Conservation (phyloP, 2,888 invertebrate genomes). For the Cephus runcator region DNA sequence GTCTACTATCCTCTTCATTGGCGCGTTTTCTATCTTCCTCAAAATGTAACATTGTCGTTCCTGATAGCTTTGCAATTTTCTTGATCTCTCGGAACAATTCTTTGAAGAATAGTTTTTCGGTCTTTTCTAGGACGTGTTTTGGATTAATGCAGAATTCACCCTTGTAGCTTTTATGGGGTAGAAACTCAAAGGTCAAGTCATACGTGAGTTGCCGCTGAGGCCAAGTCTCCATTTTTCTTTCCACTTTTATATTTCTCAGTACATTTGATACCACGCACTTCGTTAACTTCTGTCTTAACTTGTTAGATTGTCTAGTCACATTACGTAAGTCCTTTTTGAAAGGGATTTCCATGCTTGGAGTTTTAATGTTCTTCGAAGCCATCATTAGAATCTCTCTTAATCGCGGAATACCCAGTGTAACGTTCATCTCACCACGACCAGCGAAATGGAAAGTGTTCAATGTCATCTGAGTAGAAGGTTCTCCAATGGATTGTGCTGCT, state of each 20-base stretch:
- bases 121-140: slow-evolving; percentile 75
- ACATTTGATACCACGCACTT: slow-evolving; percentile 84
- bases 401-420: slow-evolving; percentile 98
- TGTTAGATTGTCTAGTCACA: slow-evolving; percentile 72
- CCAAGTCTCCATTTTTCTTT: slow-evolving; percentile 69
- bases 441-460: slow-evolving; percentile 99
- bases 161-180: slow-evolving; percentile 80
- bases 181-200: slow-evolving; percentile 77
- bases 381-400: slow-evolving; percentile 97
- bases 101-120: slow-evolving; percentile 79
- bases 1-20: slow-evolving; percentile 48
- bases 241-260: slow-evolving; percentile 76
- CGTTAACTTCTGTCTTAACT: slow-evolving; percentile 78
- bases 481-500: slow-evolving; percentile 98
- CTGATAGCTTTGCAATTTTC: slow-evolving; percentile 70
- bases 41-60: slow-evolving; percentile 65
- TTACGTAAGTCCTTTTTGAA: slow-evolving; percentile 71
- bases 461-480: slow-evolving; percentile 99
- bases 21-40: slow-evolving; percentile 62
- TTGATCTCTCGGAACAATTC: slow-evolving; percentile 73
- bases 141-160: slow-evolving; percentile 79
- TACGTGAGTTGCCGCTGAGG: slow-evolving; percentile 73
- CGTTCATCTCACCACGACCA: slow-evolving; percentile 99
- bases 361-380: slow-evolving; percentile 92
- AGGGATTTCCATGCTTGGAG: slow-evolving; percentile 96